phyloP scores from a whole-genome alignment of 2,797 vertebrate genomes.

The Eulemur mongoz region DNA sequence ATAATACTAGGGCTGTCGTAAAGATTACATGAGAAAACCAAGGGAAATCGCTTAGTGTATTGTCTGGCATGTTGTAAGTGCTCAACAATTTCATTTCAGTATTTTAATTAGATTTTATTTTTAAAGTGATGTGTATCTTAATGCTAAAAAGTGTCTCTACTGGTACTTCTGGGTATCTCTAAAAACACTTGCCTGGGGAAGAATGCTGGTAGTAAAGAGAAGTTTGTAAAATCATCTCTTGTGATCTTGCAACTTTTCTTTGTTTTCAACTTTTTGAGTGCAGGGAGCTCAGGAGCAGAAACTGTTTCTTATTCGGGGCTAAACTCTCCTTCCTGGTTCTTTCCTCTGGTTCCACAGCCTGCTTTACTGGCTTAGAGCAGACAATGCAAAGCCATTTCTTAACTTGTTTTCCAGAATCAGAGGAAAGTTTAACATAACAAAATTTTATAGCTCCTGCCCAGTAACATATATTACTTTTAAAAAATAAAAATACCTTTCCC shows the following conservation, averaged over 20 bases:
- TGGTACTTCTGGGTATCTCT: neutral
- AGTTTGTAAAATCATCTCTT: neutral
- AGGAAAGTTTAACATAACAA: conserved; percentile 78
- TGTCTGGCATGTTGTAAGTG: neutral
- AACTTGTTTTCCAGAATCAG: conserved; percentile 74
- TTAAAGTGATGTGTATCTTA: neutral
- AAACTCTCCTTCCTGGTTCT: neutral
- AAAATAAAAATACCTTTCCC: conserved; percentile 83
- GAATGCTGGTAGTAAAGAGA: neutral
- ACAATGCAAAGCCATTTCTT: conserved; percentile 28
- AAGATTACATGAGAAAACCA: neutral
- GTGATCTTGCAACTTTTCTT: neutral
- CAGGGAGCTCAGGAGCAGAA: neutral
- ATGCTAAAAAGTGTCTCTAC: neutral
- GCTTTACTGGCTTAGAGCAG: neutral
- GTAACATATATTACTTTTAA: conserved; percentile 79
- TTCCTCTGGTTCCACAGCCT: neutral
- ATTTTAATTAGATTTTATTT: neutral
- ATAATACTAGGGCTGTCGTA: neutral
- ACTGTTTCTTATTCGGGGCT: neutral
- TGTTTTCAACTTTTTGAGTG: neutral
- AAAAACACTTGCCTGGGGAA: neutral
- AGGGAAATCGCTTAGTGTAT: neutral
- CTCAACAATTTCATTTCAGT: neutral
- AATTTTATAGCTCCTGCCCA: conserved; percentile 81